Percentiles rank a stretch among this genome's conserved stretches.
phyloP scores from a whole-genome alignment of 1,140 invertebrate genomes.

The Sinella curviseta region DNA sequence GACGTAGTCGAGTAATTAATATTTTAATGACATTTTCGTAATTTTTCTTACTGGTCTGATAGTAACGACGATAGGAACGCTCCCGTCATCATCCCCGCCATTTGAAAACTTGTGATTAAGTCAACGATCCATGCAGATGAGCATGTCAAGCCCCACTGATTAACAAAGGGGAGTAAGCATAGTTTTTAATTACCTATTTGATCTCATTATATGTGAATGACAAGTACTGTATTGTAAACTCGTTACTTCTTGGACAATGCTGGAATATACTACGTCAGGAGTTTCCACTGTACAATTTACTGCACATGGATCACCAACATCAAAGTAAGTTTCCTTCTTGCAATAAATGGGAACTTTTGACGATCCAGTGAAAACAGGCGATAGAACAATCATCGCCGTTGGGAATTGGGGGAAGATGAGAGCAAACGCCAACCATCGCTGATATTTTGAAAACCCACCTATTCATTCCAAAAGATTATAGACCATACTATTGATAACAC shows the following conservation, averaged over 20 bases:
- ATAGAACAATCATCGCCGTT: conserved; percentile 23
- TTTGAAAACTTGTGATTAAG: conserved; percentile 41
- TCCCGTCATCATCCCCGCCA: conserved; percentile 43
- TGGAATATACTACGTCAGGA: background rate
- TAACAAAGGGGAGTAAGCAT: no score
- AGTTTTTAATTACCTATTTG: background rate
- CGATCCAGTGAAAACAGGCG: conserved; percentile 14
- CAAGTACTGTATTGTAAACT: background rate
- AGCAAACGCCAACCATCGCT: conserved; percentile 20
- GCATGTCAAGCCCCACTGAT: conserved; percentile 44
- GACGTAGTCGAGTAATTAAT: no score
- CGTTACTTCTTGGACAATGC: conserved; percentile 21
- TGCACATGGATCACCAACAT: background rate
- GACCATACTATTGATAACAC: no score
- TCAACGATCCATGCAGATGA: conserved; percentile 40
- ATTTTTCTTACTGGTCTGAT: conserved; percentile 35
- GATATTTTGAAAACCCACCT: conserved; percentile 22
- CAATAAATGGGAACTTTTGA: conserved; percentile 20
- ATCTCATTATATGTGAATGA: background rate
- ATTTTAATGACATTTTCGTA: no score
- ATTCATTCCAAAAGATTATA: no score
- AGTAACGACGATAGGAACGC: conserved; percentile 33
- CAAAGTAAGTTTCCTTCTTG: conserved; percentile 12
- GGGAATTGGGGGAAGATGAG: conserved; percentile 20
- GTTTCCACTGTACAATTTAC: conserved; percentile 13